Evolutionary conservation across 2,888 invertebrate species (phyloP), one percentile per base, ranked within the genome.

Genomic region (Neoascia interrupta): DNA sequence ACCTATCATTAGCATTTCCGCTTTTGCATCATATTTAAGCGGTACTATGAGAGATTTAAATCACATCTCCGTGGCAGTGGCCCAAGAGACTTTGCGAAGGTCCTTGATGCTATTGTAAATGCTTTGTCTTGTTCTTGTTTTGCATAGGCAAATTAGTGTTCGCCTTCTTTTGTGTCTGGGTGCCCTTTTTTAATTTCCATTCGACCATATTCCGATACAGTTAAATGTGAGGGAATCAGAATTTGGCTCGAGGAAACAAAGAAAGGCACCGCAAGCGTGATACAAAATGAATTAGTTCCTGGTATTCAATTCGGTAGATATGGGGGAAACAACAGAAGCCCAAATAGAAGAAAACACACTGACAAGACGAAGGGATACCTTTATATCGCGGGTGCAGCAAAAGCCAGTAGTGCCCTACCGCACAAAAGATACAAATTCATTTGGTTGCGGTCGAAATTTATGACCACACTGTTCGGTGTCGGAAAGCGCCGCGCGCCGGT

Each of bases 1-100:
- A 86, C 87, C 87, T 87, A 87, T 87, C 87, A 87, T 87, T 87
- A 88, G 87, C 84, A 88, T 87, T 87, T 87, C 87, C 87, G 88
- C 87, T 87, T 87, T 88, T 88, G 88, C 85, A 84, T 85, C 82
- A 82, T 82, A 76, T 81, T 81, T 75, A 80, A 73, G 82, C 70
- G 73, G 60, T 8, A n/a, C 73, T 81, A 51, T 64, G 60, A 63
- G 69, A 64, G 69, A 74, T 74, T 80, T 74, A 74, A 80, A 75
- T 80, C 73, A 80, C 80, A 80, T 79, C 72, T 70, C 15, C 11
- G 36, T 5, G n/a, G 6, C 23, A 6, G 16, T n/a, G 41, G 18
- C 0, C 45, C 10, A 34, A 16, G 60, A 6, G 47, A 37, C 16
- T 15, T 19, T 19, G 19, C 15, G 41, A 69, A 75, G 56, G 70